Conservation (phyloP, 2,888 invertebrate species). For the Spodoptera littoralis region DNA sequence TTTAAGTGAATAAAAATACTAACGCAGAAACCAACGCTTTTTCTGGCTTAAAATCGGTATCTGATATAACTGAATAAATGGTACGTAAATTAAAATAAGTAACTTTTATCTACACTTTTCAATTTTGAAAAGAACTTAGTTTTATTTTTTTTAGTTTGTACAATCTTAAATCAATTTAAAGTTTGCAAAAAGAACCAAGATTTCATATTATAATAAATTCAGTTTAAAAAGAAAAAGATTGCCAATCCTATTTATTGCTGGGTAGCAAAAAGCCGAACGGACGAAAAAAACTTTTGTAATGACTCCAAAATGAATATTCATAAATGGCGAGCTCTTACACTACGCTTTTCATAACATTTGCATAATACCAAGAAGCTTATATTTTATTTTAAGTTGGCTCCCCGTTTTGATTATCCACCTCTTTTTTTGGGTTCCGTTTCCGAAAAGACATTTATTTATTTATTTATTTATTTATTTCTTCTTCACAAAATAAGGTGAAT, state of each 20-base stretch:
- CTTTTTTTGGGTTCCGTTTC: slow-evolving; percentile 19
- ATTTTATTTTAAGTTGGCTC: slow-evolving; percentile 51
- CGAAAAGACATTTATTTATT: too few species aligned
- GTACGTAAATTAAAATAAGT: too few species aligned
- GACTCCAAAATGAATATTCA: slow-evolving; percentile 65
- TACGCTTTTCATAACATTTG: slow-evolving; percentile 65
- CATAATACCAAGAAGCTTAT: slow-evolving; percentile 62
- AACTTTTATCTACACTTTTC: too few species aligned
- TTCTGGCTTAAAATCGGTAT: too few species aligned
- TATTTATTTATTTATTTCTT: too few species aligned
- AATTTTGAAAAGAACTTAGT: too few species aligned
- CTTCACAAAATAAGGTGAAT: too few species aligned
- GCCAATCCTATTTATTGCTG: slow-evolving; percentile 44
- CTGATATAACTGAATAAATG: too few species aligned
- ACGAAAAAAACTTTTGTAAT: slow-evolving; percentile 59
- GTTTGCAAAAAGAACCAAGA: slow-evolving; percentile 9
- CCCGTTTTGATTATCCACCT: slow-evolving; percentile 48
- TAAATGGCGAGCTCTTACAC: slow-evolving; percentile 58
- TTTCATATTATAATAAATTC: slow-evolving; percentile 24
- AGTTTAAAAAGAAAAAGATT: slow-evolving; percentile 20
- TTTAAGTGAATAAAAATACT: too few species aligned
- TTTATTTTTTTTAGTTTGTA: too few species aligned
- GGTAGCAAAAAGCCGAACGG: slow-evolving; percentile 46
- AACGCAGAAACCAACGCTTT: too few species aligned
- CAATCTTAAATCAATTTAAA: slow-evolving; percentile 12